Evolutionary conservation across 2,888 invertebrate genomes (phyloP).

Genomic region (Callinectes sapidus): DNA sequence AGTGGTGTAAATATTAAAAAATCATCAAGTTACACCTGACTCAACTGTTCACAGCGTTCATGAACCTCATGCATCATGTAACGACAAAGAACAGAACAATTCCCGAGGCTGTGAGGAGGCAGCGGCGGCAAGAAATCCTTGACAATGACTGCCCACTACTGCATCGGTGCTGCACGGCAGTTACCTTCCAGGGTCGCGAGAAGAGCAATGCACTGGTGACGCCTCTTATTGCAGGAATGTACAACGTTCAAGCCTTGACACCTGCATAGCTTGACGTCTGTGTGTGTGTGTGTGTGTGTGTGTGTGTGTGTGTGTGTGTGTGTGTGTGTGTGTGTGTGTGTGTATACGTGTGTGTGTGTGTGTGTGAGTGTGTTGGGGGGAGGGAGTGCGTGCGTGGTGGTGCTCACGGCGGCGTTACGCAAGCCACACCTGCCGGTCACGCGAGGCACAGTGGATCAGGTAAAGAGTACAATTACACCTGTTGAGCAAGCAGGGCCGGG

Average conservation of each 20-base stretch:
- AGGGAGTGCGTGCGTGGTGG: not conserved
- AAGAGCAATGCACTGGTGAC: slow-evolving; percentile 7
- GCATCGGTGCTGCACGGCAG: not conserved
- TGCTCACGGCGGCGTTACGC: slow-evolving; percentile 19
- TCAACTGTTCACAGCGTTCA: not conserved
- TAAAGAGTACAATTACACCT: slow-evolving; percentile 29
- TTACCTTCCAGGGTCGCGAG: slow-evolving; percentile 10
- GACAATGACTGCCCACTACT: slow-evolving; percentile 1
- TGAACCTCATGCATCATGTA: not conserved
- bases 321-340: not conserved
- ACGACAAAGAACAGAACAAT: not conserved
- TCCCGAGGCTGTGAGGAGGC: not conserved
- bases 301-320: not conserved
- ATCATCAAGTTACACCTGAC: not conserved
- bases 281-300: not conserved
- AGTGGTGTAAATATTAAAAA: not conserved
- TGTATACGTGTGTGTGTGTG: not conserved
- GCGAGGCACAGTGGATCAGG: not conserved
- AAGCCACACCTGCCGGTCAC: not conserved
- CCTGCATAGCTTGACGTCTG: not conserved
- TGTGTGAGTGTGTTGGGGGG: not conserved
- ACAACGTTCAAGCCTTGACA: not conserved
- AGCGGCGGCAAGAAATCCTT: not conserved
- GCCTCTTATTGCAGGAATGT: not conserved
- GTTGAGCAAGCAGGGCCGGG: not conserved